Evolutionary conservation across 1,140 invertebrate genomes (phyloP), one percentile per base, ranked within the genome.

Genomic region (Panagrolaimus sp.): DNA sequence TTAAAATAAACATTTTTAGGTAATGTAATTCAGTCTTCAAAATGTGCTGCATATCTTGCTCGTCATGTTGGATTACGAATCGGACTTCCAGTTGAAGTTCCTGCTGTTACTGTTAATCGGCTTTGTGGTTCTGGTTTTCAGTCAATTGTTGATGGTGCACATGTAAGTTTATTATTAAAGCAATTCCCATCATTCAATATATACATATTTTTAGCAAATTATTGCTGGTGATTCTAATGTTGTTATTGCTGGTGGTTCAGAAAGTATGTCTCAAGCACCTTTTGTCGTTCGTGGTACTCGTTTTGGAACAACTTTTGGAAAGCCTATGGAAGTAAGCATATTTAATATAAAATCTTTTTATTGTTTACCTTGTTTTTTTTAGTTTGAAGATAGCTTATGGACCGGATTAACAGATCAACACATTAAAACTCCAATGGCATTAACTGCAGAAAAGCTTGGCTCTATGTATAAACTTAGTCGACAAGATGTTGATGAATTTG

Each of bases 381-480:
- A 90, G 74, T 87, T 97, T 69, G 93, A 98, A 86, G 95, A 98
- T 85, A 87, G 88, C 0, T 84, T 98, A 9, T 98, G 94, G 95
- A 85, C 89, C n/a, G 91, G 91, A 2, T 86, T 98, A 0, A 89
- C 90, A 0, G 96, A 98, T 83, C 87, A 88, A 0, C 89, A 94
- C 81, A 92, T 91, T 81, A 91, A 92, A 76, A 87, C 92, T 20
- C 91, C 93, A 0, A 98, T 98, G 96, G 96, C 91, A 8, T 84
- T 95, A 71, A 98, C 96, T 1, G 96, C 96, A 9, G 96, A 98
- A 86, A 98, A 98, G 84, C 86, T 99, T 43, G 95, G 92, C 2
- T 91, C 88, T 23, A 89, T 97, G 81, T 96, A 91, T 82, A 89
- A 90, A 43, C 87, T 98, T 42, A 89, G 89, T 0, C 86, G 91